Evolutionary conservation across 2,888 invertebrate species (phyloP), one percentile per base, ranked within the genome.

Genomic region (Neoscelio sp.): DNA sequence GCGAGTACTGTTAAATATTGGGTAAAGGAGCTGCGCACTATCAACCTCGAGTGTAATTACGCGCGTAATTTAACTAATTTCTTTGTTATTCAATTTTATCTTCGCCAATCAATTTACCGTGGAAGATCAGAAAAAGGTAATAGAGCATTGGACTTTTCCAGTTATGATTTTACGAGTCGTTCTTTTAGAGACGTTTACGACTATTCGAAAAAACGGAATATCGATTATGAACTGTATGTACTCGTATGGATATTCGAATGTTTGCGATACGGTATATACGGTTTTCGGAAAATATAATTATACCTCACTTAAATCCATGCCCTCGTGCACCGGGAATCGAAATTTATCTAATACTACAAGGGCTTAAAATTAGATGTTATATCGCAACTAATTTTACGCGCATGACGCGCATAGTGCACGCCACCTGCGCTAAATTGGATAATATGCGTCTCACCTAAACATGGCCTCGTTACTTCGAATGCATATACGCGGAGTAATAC

Each of bases 341-440:
- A 76, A 56, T 70, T 60, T 64, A 76, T 64, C 56, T 64, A 76
- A 56, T 70, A 42, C 42, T 58, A 35, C 56, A 48, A 30, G 68
- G 56, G 64, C 77, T 58, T 64, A 65, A 77, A 77, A 70, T 77
- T 70, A 77, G 77, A 77, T 50, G 42, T 70, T 65, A 58, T 42
- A 58, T 50, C 10, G 58, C 44, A 64, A 77, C 77, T 64, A 77
- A 77, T 56, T 76, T 76, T 76, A 56, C 17, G 68, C 68, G 48
- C 52, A 42, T 67, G 60, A 48, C 74, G 65, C 58, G 67, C 54
- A 0, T 3, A 5, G 15, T 20, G 68, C 62, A 64, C 76, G 64
- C 58, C 77, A 70, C 48, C 77, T 77, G 77, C 68, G 30, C 42
- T 7, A 52, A 67, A 76, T 70, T 48, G 52, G 67, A 38, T 62